Percentiles rank a stretch among this genome's conserved stretches.
Evolutionary conservation across 2,113 vertebrate genomes (phyloP).

Genomic region (Tursiops truncatus): DNA sequence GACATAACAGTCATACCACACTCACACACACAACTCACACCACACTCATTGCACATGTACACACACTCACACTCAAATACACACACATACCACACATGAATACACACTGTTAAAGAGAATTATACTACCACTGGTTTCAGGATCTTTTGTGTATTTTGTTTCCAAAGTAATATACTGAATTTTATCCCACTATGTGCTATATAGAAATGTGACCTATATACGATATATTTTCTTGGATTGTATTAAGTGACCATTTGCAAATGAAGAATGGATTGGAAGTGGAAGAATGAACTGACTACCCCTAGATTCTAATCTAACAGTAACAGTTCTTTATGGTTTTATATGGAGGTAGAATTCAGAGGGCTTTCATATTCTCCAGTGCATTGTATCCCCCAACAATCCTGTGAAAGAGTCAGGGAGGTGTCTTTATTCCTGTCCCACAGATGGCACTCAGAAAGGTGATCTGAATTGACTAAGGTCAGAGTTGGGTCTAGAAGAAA

Average conservation of each 20-base stretch:
- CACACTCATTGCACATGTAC: background rate
- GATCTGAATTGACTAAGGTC: background rate
- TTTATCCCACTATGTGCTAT: background rate
- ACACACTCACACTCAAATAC: background rate
- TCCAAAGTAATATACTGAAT: background rate
- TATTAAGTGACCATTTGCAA: background rate
- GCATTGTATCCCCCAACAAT: background rate
- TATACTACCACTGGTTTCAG: background rate
- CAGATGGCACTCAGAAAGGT: background rate
- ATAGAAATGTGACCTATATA: background rate
- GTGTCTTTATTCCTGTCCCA: background rate
- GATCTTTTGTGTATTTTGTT: background rate
- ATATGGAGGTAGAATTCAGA: background rate
- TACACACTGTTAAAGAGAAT: background rate
- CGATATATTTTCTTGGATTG: background rate
- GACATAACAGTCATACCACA: background rate
- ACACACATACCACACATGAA: background rate
- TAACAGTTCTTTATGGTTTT: background rate
- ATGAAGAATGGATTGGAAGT: background rate
- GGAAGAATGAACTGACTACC: background rate
- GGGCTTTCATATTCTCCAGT: background rate
- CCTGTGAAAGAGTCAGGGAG: background rate
- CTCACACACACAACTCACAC: background rate
- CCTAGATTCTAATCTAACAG: background rate
- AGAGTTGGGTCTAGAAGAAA: background rate